These are phyloP conservation scores for Tortricodes alternella DNA, from an alignment of 2,888 invertebrate genomes.

Conservation along the genomic window DNA sequence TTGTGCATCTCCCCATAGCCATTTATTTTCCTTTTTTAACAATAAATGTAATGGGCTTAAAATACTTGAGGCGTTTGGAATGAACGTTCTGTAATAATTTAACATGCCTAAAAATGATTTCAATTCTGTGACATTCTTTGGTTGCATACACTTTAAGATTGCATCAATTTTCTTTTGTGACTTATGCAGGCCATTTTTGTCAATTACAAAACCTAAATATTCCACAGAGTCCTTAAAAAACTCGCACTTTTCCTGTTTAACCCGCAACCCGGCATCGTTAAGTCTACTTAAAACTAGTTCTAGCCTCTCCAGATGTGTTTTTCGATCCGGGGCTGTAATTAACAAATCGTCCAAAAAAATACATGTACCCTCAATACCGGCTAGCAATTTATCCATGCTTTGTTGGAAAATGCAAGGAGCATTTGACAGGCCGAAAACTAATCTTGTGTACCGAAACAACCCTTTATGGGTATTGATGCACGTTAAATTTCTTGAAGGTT, in stretches of 20 bases:
- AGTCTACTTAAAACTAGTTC: slow-evolving; percentile 17
- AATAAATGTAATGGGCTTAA: slow-evolving; percentile 20
- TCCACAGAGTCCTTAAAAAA: slow-evolving; percentile 20
- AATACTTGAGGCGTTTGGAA: slow-evolving; percentile 12
- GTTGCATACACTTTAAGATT: slow-evolving; percentile 15
- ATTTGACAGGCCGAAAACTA: slow-evolving; percentile 5
- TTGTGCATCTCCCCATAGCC: slow-evolving; percentile 20
- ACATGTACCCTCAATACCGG: slow-evolving; percentile 4
- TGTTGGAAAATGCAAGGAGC: slow-evolving; percentile 17
- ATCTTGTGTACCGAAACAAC: slow-evolving; percentile 4
- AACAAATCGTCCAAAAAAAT: slow-evolving; percentile 29
- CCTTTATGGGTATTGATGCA: slow-evolving; percentile 12
- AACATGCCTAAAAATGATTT: slow-evolving; percentile 29
- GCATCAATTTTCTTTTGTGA: slow-evolving; percentile 17
- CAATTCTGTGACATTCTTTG: slow-evolving; percentile 21
- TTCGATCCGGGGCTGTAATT: slow-evolving; percentile 1
- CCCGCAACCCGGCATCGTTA: slow-evolving; percentile 14
- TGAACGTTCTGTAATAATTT: slow-evolving; percentile 27
- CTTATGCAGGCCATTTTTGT: slow-evolving; percentile 24
- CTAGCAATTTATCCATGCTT: slow-evolving; percentile 11
- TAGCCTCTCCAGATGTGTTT: slow-evolving; percentile 11
- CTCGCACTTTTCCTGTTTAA: slow-evolving; percentile 20
- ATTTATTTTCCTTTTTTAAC: slow-evolving; percentile 17
- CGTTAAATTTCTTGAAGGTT: slow-evolving; percentile 9
- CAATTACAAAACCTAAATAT: no score